Evolutionary conservation across 2,113 vertebrate genomes (phyloP).

Genomic region (Herpetotheres cachinnans): DNA sequence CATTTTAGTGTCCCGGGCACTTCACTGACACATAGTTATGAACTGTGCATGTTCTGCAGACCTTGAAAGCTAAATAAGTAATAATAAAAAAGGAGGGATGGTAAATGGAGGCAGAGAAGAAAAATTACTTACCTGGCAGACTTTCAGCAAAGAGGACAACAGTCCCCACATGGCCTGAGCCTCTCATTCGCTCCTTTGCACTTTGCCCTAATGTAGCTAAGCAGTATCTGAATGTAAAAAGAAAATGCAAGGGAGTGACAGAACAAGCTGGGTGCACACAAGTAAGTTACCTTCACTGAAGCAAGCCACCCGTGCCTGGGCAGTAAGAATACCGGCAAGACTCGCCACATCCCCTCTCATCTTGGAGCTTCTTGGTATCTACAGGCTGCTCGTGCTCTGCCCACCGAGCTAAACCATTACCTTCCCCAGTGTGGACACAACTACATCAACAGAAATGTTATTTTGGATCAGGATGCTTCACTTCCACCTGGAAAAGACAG

Average conservation of each 20-base stretch:
- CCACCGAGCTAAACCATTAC: background rate
- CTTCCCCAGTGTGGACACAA: background rate
- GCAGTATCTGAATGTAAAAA: background rate
- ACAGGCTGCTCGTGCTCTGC: background rate
- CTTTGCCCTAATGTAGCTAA: background rate
- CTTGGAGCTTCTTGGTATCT: background rate
- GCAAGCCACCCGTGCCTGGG: rapidly evolving
- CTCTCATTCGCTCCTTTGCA: background rate
- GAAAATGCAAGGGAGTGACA: background rate
- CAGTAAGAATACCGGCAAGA: background rate
- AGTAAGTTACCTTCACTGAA: background rate
- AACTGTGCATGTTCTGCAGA: background rate
- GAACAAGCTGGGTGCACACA: background rate
- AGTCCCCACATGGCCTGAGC: background rate
- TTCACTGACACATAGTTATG: background rate
- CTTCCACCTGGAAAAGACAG: background rate
- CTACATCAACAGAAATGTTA: background rate
- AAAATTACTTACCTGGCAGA: background rate
- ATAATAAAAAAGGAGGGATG: background rate
- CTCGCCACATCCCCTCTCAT: background rate
- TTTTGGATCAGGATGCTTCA: background rate
- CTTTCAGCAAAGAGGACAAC: background rate
- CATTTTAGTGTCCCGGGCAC: background rate
- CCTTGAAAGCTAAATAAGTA: background rate
- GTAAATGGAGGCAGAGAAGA: background rate